Evolutionary conservation across 2,113 vertebrate genomes (phyloP).

Genomic region (Alosa alosa): DNA sequence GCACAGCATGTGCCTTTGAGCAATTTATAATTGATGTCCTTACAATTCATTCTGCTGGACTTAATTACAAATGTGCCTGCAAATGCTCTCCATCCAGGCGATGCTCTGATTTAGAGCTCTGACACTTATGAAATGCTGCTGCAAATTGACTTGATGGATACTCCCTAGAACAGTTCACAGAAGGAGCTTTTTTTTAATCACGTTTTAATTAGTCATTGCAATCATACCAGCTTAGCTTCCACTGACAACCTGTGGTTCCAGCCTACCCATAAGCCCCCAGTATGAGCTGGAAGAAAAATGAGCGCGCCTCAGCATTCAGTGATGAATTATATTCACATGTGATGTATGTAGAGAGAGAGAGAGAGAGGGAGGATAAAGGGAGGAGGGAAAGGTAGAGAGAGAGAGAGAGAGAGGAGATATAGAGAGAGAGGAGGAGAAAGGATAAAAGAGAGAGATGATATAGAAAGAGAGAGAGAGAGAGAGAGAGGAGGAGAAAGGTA

Average conservation of each 20-base stretch:
- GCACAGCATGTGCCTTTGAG: background rate
- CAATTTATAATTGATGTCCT: background rate
- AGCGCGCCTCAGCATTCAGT: slow-evolving; percentile 23
- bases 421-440: too few relatives aligned
- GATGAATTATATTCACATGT: slow-evolving; percentile 30
- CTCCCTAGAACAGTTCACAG: slow-evolving; percentile 21
- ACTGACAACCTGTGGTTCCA: slow-evolving; percentile 34
- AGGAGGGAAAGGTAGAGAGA: too few relatives aligned
- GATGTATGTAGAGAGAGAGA: slow-evolving; percentile 29
- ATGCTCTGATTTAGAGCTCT: slow-evolving; percentile 12
- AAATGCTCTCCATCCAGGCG: background rate
- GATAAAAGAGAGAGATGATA: too few relatives aligned
- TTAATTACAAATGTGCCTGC: slow-evolving; percentile 6
- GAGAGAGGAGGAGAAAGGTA: too few relatives aligned
- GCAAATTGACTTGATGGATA: slow-evolving; percentile 17
- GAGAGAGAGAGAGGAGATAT: too few relatives aligned
- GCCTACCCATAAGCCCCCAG: slow-evolving; percentile 27
- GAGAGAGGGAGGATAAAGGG: too few relatives aligned
- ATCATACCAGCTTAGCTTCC: slow-evolving; percentile 41
- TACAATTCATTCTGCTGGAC: background rate
- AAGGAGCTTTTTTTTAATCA: slow-evolving; percentile 30
- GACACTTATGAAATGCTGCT: slow-evolving; percentile 6
- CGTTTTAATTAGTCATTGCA: slow-evolving; percentile 34
- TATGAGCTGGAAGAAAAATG: slow-evolving; percentile 24
- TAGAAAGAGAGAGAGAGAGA: too few relatives aligned